Conservation (phyloP, 2,888 invertebrate species). For the Hirtodrosophila trivittata region DNA sequence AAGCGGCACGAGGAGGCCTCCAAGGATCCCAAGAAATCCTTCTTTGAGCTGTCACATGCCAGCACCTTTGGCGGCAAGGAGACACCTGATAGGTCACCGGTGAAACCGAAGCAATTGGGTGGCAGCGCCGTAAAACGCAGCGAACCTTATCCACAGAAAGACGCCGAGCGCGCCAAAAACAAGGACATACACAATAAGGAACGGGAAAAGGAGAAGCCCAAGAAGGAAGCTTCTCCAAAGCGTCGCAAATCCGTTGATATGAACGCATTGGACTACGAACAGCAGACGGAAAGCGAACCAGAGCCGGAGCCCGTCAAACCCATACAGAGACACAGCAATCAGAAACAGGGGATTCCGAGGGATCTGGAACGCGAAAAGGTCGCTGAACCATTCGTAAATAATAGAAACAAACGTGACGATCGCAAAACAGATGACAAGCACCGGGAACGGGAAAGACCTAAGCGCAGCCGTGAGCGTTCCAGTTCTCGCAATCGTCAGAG, state of each 20-base stretch:
- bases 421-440: slow-evolving; percentile 49
- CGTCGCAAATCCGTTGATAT: slow-evolving; percentile 86
- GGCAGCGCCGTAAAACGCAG: slow-evolving; percentile 75
- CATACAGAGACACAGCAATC: slow-evolving; percentile 27
- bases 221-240: slow-evolving; percentile 56
- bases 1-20: slow-evolving; percentile 85
- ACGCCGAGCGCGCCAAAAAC: slow-evolving; percentile 39
- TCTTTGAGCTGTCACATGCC: slow-evolving; percentile 84
- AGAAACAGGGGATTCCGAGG: slow-evolving; percentile 9
- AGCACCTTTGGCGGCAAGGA: slow-evolving; percentile 81
- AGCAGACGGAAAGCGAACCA: slow-evolving; percentile 85
- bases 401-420: slow-evolving; percentile 44
- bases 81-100: slow-evolving; percentile 81
- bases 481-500: slow-evolving; percentile 54
- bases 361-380: slow-evolving; percentile 38
- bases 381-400: slow-evolving; percentile 12
- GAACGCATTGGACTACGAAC: slow-evolving; percentile 89
- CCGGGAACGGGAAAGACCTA: slow-evolving; percentile 34
- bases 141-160: slow-evolving; percentile 44
- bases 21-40: slow-evolving; percentile 83
- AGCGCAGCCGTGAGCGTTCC: slow-evolving; percentile 56
- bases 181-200: slow-evolving; percentile 52
- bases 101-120: slow-evolving; percentile 24
- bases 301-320: slow-evolving; percentile 84
- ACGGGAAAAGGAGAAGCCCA: slow-evolving; percentile 57